Base-by-base conservation (phyloP, 2,888 invertebrate species). In the Villa cingulata region DNA sequence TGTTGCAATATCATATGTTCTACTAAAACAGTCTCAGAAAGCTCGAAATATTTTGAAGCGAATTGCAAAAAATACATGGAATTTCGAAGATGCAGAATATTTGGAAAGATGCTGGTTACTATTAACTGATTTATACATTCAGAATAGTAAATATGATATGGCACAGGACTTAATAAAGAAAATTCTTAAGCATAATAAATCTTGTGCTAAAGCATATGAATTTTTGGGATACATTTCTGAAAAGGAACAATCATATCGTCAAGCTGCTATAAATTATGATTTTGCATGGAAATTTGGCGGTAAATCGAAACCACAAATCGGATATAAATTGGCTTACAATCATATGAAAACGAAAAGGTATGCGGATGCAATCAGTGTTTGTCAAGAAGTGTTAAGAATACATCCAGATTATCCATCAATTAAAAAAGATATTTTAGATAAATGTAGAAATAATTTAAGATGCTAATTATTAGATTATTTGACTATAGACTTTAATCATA, bases 91-190 rank as follows among this genome's bases (percentile, higher is more conserved):
- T 59, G 92, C 95, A 0, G 95, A 96, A 60, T 92, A 95, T 59
- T 72, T 97, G 50, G 97, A 97, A 70, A 80, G 88, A 51, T 88
- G 92, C 65, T 97, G 97, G 97, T 65, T 97, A 9, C 74, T 96
- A 41, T 72, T 96, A n/a, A 87, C 91, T 0, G 95, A 96, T 54
- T 83, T 86, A 55, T 94, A 88, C 61, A 77, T 86, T 45, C 83
- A 84, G 60, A 82, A 79, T 0, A 83, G 82, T 16, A 88, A 95
- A 64, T 77, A 79, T 60, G 95, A 95, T 51, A 78, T 89, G 45
- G 92, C 95, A 0, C 79, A 80, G 39, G 89, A 91, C 55, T 70
- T 94, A 23, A 72, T 97, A 16, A 76, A 77, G 18, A 80, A 82
- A 58, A 80, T 87, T 1, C 65, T 89, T 17, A 79, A 81, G 49